Evolutionary conservation across 2,797 vertebrate species (phyloP), one percentile per base, ranked within the genome.

Genomic region (Macroramphosus scolopax): DNA sequence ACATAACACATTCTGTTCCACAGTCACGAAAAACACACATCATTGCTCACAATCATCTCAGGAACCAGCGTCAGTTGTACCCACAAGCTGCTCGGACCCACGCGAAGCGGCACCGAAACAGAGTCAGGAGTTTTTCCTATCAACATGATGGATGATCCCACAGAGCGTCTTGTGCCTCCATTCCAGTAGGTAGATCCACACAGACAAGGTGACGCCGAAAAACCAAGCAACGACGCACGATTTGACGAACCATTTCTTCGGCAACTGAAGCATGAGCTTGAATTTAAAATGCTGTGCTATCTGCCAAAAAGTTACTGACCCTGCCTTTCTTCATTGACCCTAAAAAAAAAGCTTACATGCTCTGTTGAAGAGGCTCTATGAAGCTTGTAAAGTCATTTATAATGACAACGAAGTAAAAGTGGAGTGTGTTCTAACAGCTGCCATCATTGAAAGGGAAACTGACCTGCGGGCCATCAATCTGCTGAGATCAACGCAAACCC

Each of bases 141-240:
- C 86, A 31, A 96, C 65, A 42, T 95, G 94, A 81, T 95, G 93
- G 57, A 99, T 68, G 76, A 97, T 89, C 20, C 92, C 92, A 53
- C 95, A 95, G 51, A 86, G 75, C 15, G 57, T 71, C 47, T 68
- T 52, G 50, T 80, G 80, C 82, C 95, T 97, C 80, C 87, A 63
- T 66, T 72, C 82, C 53, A 93, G 85, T 43, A 97, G 89, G 88
- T 94, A 98, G n/a, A 98, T 76, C 94, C 95, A 97, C 80, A 93
- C 47, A 5, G 95, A 97, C 72, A 95, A 24, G 0, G 93, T 86
- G 83, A 92, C 86, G 79, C 95, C 97, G 70, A 43, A 59, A 9
- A 78, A 52, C 5, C 49, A 56, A 55, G 42, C 56, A 30, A 25
- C 2, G 14, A 57, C 47, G 74, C 47, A 24, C 20, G 37, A 67